Percentiles rank a stretch among this genome's conserved stretches.
Evolutionary conservation across 2,113 vertebrate genomes (phyloP).

Genomic region (Chlorocebus sabaeus): DNA sequence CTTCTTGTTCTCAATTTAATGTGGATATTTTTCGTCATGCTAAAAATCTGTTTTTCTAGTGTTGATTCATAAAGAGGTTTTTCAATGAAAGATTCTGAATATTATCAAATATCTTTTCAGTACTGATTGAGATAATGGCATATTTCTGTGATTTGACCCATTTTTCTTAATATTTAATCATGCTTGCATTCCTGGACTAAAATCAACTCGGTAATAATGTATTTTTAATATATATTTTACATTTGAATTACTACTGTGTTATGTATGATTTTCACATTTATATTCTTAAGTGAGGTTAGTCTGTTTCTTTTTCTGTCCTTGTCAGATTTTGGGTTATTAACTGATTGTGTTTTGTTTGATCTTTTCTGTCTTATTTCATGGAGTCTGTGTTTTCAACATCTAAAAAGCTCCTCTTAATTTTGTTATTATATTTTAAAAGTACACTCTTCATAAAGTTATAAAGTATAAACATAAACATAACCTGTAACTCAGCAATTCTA

Average conservation of each 20-base stretch:
- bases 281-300: neutral
- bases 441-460: neutral
- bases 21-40: neutral
- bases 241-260: slow-evolving; percentile 13
- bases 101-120: neutral
- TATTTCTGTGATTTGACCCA: neutral
- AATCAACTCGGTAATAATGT: neutral
- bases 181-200: neutral
- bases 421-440: neutral
- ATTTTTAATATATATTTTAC: slow-evolving; percentile 17
- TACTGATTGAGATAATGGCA: neutral
- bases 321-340: neutral
- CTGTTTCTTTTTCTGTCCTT: neutral
- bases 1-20: slow-evolving; percentile 1
- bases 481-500: neutral
- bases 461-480: neutral
- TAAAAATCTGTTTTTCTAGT: neutral
- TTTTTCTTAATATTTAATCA: slow-evolving; percentile 38
- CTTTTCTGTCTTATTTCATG: neutral
- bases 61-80: neutral
- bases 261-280: slow-evolving; percentile 26
- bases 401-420: neutral
- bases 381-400: neutral
- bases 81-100: neutral
- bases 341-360: neutral